These are phyloP conservation scores for Sinella curviseta DNA, from an alignment of 1,140 invertebrate species.

Conservation along the genomic window DNA sequence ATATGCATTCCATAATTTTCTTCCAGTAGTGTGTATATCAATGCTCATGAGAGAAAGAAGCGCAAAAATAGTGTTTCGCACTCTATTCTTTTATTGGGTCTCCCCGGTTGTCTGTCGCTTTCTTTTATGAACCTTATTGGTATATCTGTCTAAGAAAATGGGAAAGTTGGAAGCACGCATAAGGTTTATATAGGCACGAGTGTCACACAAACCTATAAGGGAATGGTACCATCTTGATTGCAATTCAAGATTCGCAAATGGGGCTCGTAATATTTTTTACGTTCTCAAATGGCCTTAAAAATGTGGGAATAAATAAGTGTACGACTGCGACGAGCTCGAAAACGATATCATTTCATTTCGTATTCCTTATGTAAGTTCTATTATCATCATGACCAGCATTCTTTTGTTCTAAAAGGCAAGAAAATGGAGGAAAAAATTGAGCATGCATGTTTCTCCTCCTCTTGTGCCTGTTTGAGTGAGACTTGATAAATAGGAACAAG, in stretches of 20 bases:
- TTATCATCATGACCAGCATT: neutral
- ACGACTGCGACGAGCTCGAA: neutral
- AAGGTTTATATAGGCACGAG: too few relatives aligned
- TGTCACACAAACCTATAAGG: too few relatives aligned
- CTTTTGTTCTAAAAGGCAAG: neutral
- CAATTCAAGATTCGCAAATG: conserved; percentile 5
- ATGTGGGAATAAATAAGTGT: neutral
- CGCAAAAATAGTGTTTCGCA: neutral
- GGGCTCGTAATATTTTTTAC: conserved; percentile 17
- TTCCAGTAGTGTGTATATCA: too few relatives aligned
- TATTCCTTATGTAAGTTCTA: neutral
- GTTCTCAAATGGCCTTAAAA: neutral
- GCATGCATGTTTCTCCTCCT: too few relatives aligned
- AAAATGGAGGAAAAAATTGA: neutral
- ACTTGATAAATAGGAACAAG: neutral
- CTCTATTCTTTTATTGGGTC: too few relatives aligned
- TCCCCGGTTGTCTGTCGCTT: too few relatives aligned
- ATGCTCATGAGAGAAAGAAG: neutral
- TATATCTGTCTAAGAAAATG: too few relatives aligned
- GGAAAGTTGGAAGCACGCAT: too few relatives aligned
- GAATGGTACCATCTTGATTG: conserved; percentile 9
- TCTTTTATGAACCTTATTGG: too few relatives aligned
- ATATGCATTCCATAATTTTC: neutral
- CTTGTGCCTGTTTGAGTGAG: neutral
- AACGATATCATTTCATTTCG: neutral